phyloP scores from a whole-genome alignment of 2,113 vertebrate genomes.

The Scomber scombrus region DNA sequence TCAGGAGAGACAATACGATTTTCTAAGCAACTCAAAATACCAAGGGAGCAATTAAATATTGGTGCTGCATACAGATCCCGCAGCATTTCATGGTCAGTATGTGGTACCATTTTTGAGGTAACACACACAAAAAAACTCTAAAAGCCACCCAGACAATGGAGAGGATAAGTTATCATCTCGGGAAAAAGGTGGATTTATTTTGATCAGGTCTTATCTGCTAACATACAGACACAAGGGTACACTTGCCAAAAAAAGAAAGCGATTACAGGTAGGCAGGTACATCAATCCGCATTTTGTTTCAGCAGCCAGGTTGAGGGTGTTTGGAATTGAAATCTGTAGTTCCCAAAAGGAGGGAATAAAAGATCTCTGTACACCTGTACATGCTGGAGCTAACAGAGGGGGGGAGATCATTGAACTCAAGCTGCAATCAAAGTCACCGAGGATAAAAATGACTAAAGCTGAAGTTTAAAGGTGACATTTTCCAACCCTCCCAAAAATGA shows the following conservation, averaged over 20 bases:
- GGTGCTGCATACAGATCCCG: neutral
- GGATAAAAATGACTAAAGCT: no score
- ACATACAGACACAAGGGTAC: neutral
- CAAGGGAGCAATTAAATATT: neutral
- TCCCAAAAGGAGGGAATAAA: neutral
- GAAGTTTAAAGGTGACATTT: no score
- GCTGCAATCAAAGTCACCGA: neutral
- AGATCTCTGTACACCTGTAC: neutral
- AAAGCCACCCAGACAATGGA: neutral
- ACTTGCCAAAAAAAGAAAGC: slow-evolving; percentile 2
- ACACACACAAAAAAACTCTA: neutral
- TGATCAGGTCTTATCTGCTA: neutral
- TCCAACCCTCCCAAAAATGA: no score
- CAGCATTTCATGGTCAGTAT: neutral
- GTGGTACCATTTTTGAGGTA: neutral
- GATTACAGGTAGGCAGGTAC: neutral
- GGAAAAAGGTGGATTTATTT: neutral
- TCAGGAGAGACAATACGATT: neutral
- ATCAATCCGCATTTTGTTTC: neutral
- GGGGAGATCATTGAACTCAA: neutral
- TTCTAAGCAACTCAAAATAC: neutral
- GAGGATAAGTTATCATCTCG: neutral
- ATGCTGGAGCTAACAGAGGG: neutral
- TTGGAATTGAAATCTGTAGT: neutral
- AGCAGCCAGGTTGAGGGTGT: slow-evolving; percentile 5